Percentiles rank a stretch among this genome's conserved stretches.
These are phyloP conservation scores for Sebastes kiyomatsui DNA, from an alignment of 2,797 vertebrate species.

Conservation along the genomic window DNA sequence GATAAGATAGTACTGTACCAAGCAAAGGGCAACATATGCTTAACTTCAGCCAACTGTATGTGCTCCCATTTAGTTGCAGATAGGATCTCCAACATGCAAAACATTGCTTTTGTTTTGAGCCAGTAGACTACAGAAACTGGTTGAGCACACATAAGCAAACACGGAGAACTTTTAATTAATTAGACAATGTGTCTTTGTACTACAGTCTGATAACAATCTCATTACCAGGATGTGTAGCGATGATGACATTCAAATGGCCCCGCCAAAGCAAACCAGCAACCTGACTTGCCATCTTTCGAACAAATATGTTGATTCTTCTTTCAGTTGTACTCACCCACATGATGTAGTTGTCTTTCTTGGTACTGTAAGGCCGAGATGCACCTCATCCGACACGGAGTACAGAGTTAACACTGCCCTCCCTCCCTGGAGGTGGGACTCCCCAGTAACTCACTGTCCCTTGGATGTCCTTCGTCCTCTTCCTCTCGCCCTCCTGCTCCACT, in stretches of 20 bases:
- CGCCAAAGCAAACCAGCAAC: neutral
- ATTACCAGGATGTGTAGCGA: neutral
- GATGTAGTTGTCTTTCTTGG: constrained; percentile 46
- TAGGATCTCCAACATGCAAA: neutral
- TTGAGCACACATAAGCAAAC: neutral
- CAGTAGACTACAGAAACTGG: neutral
- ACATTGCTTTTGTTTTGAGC: neutral
- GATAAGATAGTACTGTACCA: neutral
- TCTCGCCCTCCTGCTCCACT: neutral
- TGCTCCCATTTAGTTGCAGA: neutral
- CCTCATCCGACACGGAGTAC: constrained; percentile 3
- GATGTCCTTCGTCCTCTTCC: constrained; percentile 13
- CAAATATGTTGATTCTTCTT: neutral
- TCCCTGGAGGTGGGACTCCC: constrained; percentile 25
- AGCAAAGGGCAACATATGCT: neutral
- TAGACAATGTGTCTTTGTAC: neutral
- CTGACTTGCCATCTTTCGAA: neutral
- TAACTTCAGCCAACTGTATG: neutral
- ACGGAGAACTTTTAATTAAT: neutral
- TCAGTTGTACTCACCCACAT: constrained; percentile 73
- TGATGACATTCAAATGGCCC: neutral
- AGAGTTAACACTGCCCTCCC: constrained; percentile 17
- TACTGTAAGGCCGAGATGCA: constrained; percentile 13
- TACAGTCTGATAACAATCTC: neutral
- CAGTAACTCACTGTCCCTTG: constrained; percentile 7